Percentiles rank a stretch among this genome's conserved stretches.
Conservation (phyloP, 2,797 vertebrate genomes). For the Lophius americanus region DNA sequence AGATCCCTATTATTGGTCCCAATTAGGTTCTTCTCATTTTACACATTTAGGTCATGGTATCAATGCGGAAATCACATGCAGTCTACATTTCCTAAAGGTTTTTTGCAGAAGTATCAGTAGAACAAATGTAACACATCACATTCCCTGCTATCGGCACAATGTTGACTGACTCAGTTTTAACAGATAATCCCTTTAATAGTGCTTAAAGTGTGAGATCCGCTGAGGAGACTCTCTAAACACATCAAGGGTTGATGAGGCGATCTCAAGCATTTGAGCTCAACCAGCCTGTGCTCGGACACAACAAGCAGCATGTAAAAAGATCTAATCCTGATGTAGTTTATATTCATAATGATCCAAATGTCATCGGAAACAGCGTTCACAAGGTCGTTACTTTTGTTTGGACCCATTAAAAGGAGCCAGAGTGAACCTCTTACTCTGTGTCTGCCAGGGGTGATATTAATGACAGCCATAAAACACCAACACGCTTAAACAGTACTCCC, state of each 20-base stretch:
- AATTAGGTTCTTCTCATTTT: neutral
- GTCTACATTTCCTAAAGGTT: neutral
- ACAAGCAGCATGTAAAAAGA: neutral
- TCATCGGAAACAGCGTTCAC: too few species aligned
- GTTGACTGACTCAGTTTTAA: neutral
- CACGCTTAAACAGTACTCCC: slow-evolving; percentile 24
- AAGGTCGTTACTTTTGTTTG: neutral
- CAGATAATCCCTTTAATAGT: too few species aligned
- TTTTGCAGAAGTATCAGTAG: neutral
- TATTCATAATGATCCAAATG: slow-evolving; percentile 6
- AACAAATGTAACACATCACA: neutral
- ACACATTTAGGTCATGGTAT: neutral
- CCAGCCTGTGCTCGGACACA: neutral
- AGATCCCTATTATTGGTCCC: too few species aligned
- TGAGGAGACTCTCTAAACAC: neutral
- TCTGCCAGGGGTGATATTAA: slow-evolving; percentile 56
- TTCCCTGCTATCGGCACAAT: too few species aligned
- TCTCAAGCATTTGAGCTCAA: too few species aligned
- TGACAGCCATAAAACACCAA: slow-evolving; percentile 56
- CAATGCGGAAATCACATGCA: neutral
- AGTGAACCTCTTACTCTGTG: slow-evolving; percentile 35
- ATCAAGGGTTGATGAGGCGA: too few species aligned
- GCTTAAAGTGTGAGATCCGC: neutral
- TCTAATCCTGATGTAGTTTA: neutral
- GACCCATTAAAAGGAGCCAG: slow-evolving; percentile 18